phyloP scores from a whole-genome alignment of 1,140 invertebrate species.

The Drosophila bocki region DNA sequence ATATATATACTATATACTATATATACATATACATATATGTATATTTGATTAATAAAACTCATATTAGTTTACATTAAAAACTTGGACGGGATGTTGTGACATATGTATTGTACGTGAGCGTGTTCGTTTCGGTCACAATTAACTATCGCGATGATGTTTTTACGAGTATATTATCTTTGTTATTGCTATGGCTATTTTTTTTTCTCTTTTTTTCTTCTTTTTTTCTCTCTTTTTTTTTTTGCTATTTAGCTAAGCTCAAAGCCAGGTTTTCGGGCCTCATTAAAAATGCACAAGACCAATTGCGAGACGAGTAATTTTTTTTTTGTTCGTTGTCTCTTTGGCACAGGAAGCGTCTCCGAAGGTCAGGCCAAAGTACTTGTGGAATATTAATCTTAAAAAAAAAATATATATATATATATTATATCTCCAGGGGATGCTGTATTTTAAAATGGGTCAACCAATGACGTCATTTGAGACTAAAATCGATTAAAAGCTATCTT shows the following conservation, averaged over 20 bases:
- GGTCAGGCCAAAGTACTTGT: conserved; percentile 19
- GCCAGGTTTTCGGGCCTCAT: conserved; percentile 41
- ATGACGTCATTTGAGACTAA: conserved; percentile 17
- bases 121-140: conserved; percentile 32
- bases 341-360: conserved; percentile 41
- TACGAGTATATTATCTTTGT: conserved; percentile 22
- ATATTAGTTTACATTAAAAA: conserved; percentile 49
- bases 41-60: conserved; percentile 44
- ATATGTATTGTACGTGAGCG: conserved; percentile 23
- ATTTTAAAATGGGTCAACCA: not conserved
- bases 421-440: not conserved
- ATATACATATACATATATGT: conserved; percentile 17
- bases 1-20: conserved; percentile 3
- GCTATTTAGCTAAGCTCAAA: conserved; percentile 13
- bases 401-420: not conserved
- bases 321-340: conserved; percentile 22
- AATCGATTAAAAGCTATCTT: conserved; percentile 11
- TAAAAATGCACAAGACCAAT: conserved; percentile 52
- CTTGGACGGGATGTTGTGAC: conserved; percentile 37
- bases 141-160: conserved; percentile 48
- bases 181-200: conserved; percentile 14
- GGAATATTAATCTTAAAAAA: conserved; percentile 11
- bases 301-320: conserved; percentile 34
- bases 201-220: not conserved
- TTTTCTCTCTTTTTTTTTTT: not conserved